Conservation (phyloP, 2,113 vertebrate genomes). For the Neotragus pygmaeus region DNA sequence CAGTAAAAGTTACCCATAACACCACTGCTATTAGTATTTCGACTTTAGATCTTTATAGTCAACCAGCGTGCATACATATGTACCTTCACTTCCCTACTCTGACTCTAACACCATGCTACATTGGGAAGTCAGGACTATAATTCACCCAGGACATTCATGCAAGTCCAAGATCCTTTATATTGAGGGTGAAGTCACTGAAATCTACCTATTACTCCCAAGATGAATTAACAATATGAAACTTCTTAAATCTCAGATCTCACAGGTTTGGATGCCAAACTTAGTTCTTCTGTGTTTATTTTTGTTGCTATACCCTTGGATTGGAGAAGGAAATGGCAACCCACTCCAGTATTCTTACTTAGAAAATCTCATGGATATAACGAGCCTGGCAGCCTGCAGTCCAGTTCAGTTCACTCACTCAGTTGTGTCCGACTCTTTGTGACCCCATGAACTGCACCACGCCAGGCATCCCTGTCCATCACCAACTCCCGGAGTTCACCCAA, state of each 20-base stretch:
- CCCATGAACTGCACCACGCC: fast-evolving
- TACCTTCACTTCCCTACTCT: background rate
- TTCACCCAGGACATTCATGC: background rate
- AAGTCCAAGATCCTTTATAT: background rate
- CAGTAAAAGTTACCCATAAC: background rate
- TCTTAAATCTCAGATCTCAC: background rate
- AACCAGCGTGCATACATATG: background rate
- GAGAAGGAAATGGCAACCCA: background rate
- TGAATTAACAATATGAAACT: background rate
- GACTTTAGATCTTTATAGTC: background rate
- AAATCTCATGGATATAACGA: background rate
- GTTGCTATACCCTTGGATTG: background rate
- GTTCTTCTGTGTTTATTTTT: background rate
- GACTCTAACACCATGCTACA: background rate
- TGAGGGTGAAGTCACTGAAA: background rate
- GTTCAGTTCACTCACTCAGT: background rate
- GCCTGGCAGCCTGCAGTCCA: background rate
- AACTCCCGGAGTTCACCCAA: background rate
- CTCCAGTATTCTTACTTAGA: background rate
- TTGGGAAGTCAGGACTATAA: background rate
- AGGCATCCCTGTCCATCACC: background rate
- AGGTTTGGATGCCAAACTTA: background rate
- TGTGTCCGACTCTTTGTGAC: fast-evolving
- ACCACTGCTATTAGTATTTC: background rate
- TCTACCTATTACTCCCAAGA: background rate